Conservation (phyloP, 2,113 vertebrate species). For the Mormyrus iriodes region DNA sequence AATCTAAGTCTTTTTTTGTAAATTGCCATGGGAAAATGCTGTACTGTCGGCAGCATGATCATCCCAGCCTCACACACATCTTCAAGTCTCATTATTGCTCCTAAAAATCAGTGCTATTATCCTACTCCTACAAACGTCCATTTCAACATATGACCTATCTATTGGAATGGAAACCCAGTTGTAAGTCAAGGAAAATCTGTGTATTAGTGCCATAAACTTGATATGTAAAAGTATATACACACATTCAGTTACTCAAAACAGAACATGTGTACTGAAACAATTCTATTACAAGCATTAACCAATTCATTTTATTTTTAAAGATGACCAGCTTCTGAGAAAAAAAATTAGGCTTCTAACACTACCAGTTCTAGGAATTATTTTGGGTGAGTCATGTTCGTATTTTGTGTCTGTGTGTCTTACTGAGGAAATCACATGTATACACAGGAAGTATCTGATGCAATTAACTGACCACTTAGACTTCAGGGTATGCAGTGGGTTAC, state of each 20-base stretch:
- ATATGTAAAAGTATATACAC: not conserved
- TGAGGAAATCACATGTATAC: not conserved
- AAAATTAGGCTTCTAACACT: not conserved
- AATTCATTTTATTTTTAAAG: not conserved
- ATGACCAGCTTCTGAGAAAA: not conserved
- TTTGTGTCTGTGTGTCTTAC: not conserved
- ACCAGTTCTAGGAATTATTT: not conserved
- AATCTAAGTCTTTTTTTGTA: not conserved
- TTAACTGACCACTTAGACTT: not conserved
- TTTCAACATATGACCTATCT: not conserved
- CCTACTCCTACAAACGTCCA: not conserved
- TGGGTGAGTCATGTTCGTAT: not conserved
- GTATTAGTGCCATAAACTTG: not conserved
- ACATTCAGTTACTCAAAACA: not conserved
- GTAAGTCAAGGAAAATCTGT: not conserved
- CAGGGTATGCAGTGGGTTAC: not conserved
- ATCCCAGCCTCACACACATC: not conserved
- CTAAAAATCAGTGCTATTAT: not conserved
- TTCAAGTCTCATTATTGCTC: not conserved
- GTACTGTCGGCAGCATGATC: not conserved
- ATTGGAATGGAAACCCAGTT: not conserved
- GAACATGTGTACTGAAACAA: not conserved
- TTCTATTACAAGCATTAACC: not conserved
- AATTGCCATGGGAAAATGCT: not conserved
- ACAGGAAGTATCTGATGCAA: not conserved